Evolutionary conservation across 1,140 invertebrate genomes (phyloP).

Genomic region (Aphelinus atriplicis): DNA sequence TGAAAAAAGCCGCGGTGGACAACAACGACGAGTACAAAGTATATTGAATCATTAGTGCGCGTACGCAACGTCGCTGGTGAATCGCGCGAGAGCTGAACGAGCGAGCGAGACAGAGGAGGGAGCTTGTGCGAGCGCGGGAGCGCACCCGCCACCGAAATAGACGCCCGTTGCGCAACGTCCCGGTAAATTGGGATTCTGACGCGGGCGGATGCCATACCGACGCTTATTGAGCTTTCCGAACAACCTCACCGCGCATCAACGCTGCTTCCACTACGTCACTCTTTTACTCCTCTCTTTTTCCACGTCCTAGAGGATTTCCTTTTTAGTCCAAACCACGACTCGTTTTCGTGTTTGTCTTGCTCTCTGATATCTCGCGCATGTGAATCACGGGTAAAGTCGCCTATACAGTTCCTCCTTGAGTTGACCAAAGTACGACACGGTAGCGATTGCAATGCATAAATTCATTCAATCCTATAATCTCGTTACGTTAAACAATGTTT

Average conservation of each 20-base stretch:
- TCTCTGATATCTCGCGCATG: background rate
- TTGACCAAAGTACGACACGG: too few relatives aligned
- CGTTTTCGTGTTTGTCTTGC: background rate
- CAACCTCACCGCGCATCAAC: slow-evolving; percentile 18
- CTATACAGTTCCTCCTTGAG: too few relatives aligned
- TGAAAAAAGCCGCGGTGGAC: background rate
- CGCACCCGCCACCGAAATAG: slow-evolving; percentile 52
- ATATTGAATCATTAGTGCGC: background rate
- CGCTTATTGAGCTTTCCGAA: slow-evolving; percentile 52
- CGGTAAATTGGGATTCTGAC: slow-evolving; percentile 60
- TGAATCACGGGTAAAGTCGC: too few relatives aligned
- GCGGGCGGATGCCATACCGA: slow-evolving; percentile 55
- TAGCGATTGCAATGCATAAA: too few relatives aligned
- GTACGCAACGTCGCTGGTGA: too few relatives aligned
- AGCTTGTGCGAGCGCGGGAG: slow-evolving; percentile 26
- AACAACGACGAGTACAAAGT: background rate
- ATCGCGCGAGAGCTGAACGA: slow-evolving; percentile 35
- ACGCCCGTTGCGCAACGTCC: slow-evolving; percentile 50
- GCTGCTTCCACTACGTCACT: background rate
- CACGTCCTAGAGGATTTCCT: background rate
- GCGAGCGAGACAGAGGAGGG: slow-evolving; percentile 8
- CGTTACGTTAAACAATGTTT: too few relatives aligned
- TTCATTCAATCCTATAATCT: too few relatives aligned
- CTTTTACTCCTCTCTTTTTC: background rate
- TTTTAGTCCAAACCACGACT: background rate